Percentiles rank a stretch among this genome's conserved stretches.
Conservation (phyloP, 2,797 vertebrate species). For the Chelmon rostratus region DNA sequence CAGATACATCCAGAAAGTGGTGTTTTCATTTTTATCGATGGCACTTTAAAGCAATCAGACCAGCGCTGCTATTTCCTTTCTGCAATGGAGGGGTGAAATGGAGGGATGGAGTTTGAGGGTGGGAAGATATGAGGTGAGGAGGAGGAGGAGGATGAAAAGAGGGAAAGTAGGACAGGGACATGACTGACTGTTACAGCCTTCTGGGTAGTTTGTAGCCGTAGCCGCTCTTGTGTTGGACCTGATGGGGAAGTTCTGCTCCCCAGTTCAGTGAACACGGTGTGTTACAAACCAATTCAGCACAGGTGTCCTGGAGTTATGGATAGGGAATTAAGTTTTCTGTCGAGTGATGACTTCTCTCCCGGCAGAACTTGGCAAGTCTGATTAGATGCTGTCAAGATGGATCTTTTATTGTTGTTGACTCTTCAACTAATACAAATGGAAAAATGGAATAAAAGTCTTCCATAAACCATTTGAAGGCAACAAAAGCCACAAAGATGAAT, state of each 20-base stretch:
- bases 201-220: constrained; percentile 57
- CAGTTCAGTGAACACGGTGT: constrained; percentile 55
- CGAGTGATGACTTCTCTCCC: constrained; percentile 45
- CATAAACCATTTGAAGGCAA: neutral
- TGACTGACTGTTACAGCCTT: constrained; percentile 65
- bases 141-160: constrained; percentile 55
- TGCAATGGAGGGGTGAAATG: constrained; percentile 56
- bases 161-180: constrained; percentile 75
- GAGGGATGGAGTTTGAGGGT: constrained; percentile 58
- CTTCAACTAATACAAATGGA: constrained; percentile 9
- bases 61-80: constrained; percentile 54
- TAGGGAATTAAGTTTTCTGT: constrained; percentile 57
- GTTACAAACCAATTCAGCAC: constrained; percentile 70
- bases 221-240: constrained; percentile 55
- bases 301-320: constrained; percentile 56
- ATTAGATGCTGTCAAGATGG: constrained; percentile 43
- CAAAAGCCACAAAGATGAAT: neutral
- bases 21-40: constrained; percentile 64
- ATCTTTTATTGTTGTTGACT: constrained; percentile 27
- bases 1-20: constrained; percentile 49
- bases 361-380: constrained; percentile 26
- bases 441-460: constrained; percentile 1
- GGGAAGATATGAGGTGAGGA: constrained; percentile 59
- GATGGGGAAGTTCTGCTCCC: constrained; percentile 60
- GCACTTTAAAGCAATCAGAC: constrained; percentile 61